phyloP scores from a whole-genome alignment of 2,113 vertebrate species.

The Monarcha castaneiventris region DNA sequence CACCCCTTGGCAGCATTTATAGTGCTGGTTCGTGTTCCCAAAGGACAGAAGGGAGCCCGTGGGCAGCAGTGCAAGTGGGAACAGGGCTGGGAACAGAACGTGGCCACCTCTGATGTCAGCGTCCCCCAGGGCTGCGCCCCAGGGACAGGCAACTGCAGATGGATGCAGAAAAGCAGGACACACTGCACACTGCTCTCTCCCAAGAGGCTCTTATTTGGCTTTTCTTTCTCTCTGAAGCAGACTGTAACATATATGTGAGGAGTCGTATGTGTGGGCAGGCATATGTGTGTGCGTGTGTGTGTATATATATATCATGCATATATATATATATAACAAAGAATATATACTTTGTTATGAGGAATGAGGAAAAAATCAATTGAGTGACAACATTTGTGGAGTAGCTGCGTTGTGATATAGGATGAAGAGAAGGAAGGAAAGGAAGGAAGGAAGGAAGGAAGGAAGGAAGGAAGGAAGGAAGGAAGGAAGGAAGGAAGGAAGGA shows the following conservation, averaged over 20 bases:
- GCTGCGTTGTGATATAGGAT: background rate
- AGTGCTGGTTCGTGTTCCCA: accelerated
- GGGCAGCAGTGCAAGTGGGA: background rate
- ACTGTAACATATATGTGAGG: too few relatives aligned
- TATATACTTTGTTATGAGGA: background rate
- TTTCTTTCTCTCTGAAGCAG: background rate
- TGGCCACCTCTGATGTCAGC: accelerated
- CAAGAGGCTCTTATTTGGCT: accelerated
- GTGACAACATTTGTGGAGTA: background rate
- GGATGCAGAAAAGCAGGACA: accelerated
- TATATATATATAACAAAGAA: background rate
- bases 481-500: too few relatives aligned
- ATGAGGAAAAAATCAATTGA: background rate
- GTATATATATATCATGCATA: background rate
- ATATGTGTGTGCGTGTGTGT: too few relatives aligned
- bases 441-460: too few relatives aligned
- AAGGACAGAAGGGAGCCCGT: accelerated
- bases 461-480: too few relatives aligned
- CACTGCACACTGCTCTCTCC: too few relatives aligned
- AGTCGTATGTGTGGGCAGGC: background rate
- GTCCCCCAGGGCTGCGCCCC: accelerated
- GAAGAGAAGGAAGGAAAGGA: background rate
- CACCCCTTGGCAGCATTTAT: background rate
- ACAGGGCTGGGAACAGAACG: background rate
- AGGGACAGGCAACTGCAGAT: background rate